phyloP scores from a whole-genome alignment of 2,113 vertebrate genomes.

The Petaurus breviceps region DNA sequence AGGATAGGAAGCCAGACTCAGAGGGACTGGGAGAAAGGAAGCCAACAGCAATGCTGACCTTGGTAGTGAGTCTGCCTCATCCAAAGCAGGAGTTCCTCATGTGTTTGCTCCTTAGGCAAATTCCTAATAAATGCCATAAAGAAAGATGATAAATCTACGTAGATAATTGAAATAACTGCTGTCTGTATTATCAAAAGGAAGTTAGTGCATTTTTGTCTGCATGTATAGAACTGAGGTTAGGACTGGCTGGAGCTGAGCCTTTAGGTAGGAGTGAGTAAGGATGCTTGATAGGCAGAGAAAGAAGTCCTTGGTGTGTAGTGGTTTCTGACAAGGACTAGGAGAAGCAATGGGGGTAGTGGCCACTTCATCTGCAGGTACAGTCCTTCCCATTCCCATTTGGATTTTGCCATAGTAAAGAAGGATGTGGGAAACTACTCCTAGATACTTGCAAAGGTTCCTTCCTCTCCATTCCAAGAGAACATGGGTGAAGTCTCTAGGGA shows the following conservation, averaged over 20 bases:
- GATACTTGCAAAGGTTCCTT: neutral
- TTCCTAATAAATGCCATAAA: neutral
- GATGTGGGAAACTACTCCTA: neutral
- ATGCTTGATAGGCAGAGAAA: neutral
- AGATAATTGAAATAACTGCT: neutral
- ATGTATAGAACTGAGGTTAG: neutral
- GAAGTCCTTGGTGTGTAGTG: neutral
- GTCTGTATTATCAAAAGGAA: neutral
- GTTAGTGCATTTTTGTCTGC: neutral
- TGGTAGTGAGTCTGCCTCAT: neutral
- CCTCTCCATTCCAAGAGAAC: neutral
- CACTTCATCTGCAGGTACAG: neutral
- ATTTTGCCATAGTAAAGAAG: neutral
- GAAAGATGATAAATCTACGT: neutral
- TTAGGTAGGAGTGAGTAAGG: neutral
- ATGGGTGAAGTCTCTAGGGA: neutral
- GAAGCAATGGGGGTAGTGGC: neutral
- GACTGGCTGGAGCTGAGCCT: neutral
- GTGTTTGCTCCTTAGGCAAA: neutral
- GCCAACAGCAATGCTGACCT: neutral
- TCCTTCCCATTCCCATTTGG: neutral
- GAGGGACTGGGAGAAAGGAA: neutral
- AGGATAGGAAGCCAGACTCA: neutral
- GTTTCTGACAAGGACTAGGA: neutral
- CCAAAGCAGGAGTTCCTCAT: neutral